Evolutionary conservation across 2,113 vertebrate species (phyloP).

Genomic region (Anhinga anhinga): DNA sequence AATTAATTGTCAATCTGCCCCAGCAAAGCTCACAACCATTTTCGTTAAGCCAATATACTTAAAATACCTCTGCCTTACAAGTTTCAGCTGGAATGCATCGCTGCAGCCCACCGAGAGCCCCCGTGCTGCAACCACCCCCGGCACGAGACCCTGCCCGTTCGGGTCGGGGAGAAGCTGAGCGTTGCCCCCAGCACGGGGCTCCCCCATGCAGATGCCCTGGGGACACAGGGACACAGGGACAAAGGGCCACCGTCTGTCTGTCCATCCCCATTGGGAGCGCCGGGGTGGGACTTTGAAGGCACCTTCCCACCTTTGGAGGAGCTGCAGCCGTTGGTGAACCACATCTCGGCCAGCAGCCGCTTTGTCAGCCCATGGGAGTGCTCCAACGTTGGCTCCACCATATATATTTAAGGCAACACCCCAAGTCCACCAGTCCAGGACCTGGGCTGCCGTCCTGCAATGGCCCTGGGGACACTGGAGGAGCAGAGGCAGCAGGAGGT

Average conservation of each 20-base stretch:
- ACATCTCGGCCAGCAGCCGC: rapidly evolving
- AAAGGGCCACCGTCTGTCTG: background rate
- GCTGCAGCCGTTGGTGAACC: background rate
- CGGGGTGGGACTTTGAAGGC: background rate
- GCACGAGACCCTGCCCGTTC: background rate
- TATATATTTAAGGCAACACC: rapidly evolving
- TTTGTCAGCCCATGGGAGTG: rapidly evolving
- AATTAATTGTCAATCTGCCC: constrained; percentile 35
- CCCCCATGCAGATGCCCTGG: background rate
- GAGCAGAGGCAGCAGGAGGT: background rate
- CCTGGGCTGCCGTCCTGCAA: background rate
- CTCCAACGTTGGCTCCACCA: rapidly evolving
- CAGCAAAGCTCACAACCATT: constrained; percentile 34
- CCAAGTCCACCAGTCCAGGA: background rate
- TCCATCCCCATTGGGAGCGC: rapidly evolving
- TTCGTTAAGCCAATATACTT: constrained; percentile 44
- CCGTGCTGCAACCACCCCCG: background rate
- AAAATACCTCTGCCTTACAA: constrained; percentile 51
- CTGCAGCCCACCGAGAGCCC: background rate
- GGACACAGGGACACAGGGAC: background rate
- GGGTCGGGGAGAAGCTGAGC: background rate
- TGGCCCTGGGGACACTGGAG: background rate
- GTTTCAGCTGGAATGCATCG: constrained; percentile 53
- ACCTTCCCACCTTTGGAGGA: background rate
- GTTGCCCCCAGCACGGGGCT: background rate